Percentiles rank a stretch among this genome's conserved stretches.
phyloP scores from a whole-genome alignment of 2,113 vertebrate genomes.

The Talpa occidentalis region DNA sequence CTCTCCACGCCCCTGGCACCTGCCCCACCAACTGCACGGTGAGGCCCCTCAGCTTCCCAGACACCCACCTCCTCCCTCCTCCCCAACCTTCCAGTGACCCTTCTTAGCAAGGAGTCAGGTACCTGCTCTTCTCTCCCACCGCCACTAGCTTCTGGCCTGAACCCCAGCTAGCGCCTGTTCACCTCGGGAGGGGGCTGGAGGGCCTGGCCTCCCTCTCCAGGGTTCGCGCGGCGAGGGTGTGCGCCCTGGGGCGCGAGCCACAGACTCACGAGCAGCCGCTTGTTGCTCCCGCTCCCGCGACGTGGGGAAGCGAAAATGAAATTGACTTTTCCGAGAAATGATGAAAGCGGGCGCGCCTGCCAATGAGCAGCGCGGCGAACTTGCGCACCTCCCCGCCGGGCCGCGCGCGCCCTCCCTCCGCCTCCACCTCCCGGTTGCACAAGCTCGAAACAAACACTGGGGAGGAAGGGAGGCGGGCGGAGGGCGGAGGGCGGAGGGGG shows the following conservation, averaged over 20 bases:
- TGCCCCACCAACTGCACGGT: not conserved
- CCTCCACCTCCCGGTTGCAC: constrained; percentile 78
- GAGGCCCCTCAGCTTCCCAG: not conserved
- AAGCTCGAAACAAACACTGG: constrained; percentile 86
- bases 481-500: constrained; percentile 72
- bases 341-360: constrained; percentile 76
- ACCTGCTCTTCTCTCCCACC: not conserved
- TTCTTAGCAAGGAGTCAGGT: not conserved
- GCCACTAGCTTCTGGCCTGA: not conserved
- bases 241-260: not conserved
- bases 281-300: constrained; percentile 67
- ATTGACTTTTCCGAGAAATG: constrained; percentile 87
- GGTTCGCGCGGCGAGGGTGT: not conserved
- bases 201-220: not conserved
- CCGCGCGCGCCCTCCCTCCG: constrained; percentile 46
- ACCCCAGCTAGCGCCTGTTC: not conserved
- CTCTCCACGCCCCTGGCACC: not conserved
- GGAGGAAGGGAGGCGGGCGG: constrained; percentile 80
- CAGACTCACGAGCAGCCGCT: constrained; percentile 62
- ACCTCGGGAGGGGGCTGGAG: too few relatives aligned
- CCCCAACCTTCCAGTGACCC: not conserved
- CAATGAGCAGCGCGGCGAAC: constrained; percentile 83
- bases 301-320: constrained; percentile 95
- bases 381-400: constrained; percentile 77
- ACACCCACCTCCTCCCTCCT: not conserved